Base-by-base conservation (phyloP, 2,113 vertebrate genomes). In the Australoheros scitulus region DNA sequence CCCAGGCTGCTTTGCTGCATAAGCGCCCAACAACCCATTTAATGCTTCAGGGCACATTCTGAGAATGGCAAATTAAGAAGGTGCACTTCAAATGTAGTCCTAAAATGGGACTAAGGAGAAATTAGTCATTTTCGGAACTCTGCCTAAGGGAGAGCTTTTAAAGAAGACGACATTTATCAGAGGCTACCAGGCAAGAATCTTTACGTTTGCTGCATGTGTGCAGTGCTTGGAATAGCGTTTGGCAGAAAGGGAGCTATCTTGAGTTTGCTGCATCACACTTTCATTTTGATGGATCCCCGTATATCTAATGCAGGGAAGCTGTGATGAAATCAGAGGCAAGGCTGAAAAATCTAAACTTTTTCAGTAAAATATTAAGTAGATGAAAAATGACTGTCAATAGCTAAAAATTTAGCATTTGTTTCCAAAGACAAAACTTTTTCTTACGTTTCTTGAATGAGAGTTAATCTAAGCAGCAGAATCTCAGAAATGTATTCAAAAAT, bases 21-120 rank as follows among this genome's bases (percentile, higher is more conserved):
- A 88, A 60, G 36, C 57, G 61, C 84, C 50, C 9, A 11, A 81
- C 74, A 88, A 77, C 59, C 78, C 36, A 89, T 91, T 91, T 86
- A 86, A 84, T 60, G 85, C 82, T 86, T 85, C 79, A 22, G 77
- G 76, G 80, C 64, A 65, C 80, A 91, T 89, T 90, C 65, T 81
- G 52, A 90, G 65, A 88, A 87, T 60, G 61, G 60, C 41, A 90
- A 89, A 92, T 89, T 81, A 90, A 86, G 57, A 58, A 76, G 80
- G 75, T 85, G 83, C 61, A 82, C 58, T 36, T 87, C 6, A 61
- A 85, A 88, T 77, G 61, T 72, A 50, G 58, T 89, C 59, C 82
- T 79, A 88, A 90, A 87, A 84, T 82, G 65, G 55, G 80, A 80
- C 85, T 81, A 61, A 79, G 47, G 60, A 78, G 57, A 82, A 90